These are phyloP conservation scores for Ascaphus truei DNA, from an alignment of 2,113 vertebrate species.

Conservation along the genomic window DNA sequence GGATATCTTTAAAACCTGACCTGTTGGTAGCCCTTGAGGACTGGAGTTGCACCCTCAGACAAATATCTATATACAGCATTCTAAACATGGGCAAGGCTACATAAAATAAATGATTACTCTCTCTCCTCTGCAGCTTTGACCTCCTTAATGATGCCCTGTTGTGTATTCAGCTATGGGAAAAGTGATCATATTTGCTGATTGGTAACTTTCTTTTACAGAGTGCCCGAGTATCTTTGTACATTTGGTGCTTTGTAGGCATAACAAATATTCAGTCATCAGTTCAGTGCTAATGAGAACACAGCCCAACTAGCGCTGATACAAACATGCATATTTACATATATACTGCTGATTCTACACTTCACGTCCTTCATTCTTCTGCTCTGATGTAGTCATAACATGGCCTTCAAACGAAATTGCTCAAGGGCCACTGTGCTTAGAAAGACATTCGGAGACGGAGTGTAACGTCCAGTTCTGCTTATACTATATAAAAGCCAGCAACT, in stretches of 20 bases:
- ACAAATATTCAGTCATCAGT: neutral
- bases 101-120: too few relatives aligned
- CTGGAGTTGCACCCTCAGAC: too few relatives aligned
- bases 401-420: constrained; percentile 44
- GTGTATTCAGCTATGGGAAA: too few relatives aligned
- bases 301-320: constrained; percentile 38
- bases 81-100: too few relatives aligned
- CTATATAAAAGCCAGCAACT: constrained; percentile 45
- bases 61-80: too few relatives aligned
- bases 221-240: neutral
- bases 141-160: too few relatives aligned
- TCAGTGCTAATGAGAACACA: constrained; percentile 34
- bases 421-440: constrained; percentile 42
- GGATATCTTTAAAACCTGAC: too few relatives aligned
- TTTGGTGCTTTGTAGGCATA: neutral
- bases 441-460: constrained; percentile 38
- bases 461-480: constrained; percentile 42
- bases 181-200: too few relatives aligned
- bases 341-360: constrained; percentile 45
- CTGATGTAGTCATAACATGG: constrained; percentile 45
- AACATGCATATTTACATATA: constrained; percentile 50
- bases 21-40: too few relatives aligned
- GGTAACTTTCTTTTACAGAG: too few relatives aligned
- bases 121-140: too few relatives aligned
- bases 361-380: constrained; percentile 41